Evolutionary conservation across 2,797 vertebrate species (phyloP), one percentile per base, ranked within the genome.

Genomic region (Manis crassicaudata): DNA sequence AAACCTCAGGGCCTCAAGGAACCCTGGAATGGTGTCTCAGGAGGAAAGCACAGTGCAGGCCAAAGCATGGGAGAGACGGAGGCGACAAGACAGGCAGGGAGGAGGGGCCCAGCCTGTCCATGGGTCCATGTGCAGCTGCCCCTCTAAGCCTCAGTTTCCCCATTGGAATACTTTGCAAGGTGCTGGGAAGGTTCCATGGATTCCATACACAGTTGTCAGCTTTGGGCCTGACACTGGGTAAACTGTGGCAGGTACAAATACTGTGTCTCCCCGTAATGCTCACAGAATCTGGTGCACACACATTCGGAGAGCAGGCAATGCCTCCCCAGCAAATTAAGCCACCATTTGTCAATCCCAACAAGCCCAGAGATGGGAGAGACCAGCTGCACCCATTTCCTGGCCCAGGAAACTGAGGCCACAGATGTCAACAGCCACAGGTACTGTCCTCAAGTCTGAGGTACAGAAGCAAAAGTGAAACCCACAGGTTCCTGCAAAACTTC

Each of bases 391-490:
- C 73, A 63, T 32, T 94, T 72, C 67, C 60, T 76, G 79, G 67
- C 25, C 56, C 0, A 25, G 84, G 68, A 85, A 88, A 95, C 67
- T 68, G 92, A 96, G 89, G 35, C 43, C 52, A 18, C 7, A 43
- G 77, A 77, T 67, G 27, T 35, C 52, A 52, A 52, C 58, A 73
- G 84, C 68, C 40, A 1, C 68, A 58, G 27, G 60, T 29, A 81
- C 1, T 6, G 32, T 43, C 80, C 43, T 56, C 40, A 63, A 7
- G n/a, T 54, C 65, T 50, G 35, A 83, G 79, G 46, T 37, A 5
- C 56, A 29, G 70, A 91, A 84, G 81, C 81, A 96, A 96, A 92
- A 97, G 73, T 29, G 92, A 97, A 96, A 96, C 88, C 88, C 16
- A 20, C 54, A 91, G 86, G 75, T 73, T 88, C 76, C 89, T 86